Percentiles rank a stretch among this genome's conserved stretches.
phyloP scores from a whole-genome alignment of 2,888 invertebrate genomes.

The Nomada ruficornis region DNA sequence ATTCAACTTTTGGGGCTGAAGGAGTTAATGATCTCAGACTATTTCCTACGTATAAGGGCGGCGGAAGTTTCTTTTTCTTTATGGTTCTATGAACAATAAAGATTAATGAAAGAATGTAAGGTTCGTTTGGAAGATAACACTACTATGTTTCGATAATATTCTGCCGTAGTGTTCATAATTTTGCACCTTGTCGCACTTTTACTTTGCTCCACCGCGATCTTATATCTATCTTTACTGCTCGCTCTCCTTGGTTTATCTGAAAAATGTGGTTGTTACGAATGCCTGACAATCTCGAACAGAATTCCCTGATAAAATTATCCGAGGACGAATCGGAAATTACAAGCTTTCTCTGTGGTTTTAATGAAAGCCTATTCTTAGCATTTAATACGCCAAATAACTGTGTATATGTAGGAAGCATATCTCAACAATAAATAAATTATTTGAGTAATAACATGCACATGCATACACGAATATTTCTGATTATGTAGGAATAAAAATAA shows the following conservation, averaged over 20 bases:
- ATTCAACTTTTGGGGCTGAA: too few species aligned
- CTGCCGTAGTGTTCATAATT: conserved; percentile 22
- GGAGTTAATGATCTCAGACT: too few species aligned
- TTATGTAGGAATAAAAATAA: too few species aligned
- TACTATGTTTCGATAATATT: conserved; percentile 4
- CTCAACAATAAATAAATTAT: too few species aligned
- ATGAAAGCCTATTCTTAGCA: too few species aligned
- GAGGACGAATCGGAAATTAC: not conserved
- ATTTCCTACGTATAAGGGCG: too few species aligned
- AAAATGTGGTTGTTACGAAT: conserved; percentile 44
- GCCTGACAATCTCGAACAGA: conserved; percentile 27
- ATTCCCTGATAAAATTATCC: conserved; percentile 15
- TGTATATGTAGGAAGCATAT: too few species aligned
- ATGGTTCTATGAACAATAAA: not conserved
- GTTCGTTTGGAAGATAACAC: conserved; percentile 1
- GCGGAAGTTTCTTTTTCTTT: too few species aligned
- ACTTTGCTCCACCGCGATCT: conserved; percentile 18
- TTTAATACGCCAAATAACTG: too few species aligned
- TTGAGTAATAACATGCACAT: too few species aligned
- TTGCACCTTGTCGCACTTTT: conserved; percentile 38
- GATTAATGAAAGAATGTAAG: not conserved
- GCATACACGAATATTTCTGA: too few species aligned
- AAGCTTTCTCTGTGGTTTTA: not conserved
- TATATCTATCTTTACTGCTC: conserved; percentile 77
- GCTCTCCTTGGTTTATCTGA: conserved; percentile 82